Evolutionary conservation across 2,797 vertebrate genomes (phyloP), one percentile per base, ranked within the genome.

Genomic region (Syngnathus acus): DNA sequence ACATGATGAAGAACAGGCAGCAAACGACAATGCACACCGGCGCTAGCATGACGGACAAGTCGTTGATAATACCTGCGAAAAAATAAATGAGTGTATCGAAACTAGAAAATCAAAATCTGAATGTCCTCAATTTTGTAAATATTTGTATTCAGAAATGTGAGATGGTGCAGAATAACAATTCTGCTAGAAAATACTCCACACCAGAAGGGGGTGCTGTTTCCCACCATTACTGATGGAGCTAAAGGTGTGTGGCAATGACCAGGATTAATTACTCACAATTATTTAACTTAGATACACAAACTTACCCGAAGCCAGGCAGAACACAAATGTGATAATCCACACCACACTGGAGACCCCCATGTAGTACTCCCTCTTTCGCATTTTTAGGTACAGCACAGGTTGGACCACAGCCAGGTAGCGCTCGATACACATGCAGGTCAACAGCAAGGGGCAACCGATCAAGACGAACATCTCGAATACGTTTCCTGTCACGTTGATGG

Each of bases 351-450:
- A 80, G n/a, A 82, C 78, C 37, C 64, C 65, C 21, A 60, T 11
- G 3, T 77, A 68, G 61, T 83, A 78, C 68, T 82, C 72, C 75
- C 68, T 69, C 45, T 42, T 82, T 42, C 72, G 75, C 21, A 72
- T 2, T 43, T 26, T 78, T 63, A 89, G 77, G 73, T 86, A 88
- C 55, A 86, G 62, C 61, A 89, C 64, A 0, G 86, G 83, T 48
- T 63, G 71, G 0, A 64, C 54, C 62, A 83, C 80, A 0, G 87
- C 87, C 59, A 83, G 10, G 74, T 84, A 82, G 32, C 85, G 83
- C 65, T 89, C 88, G 7, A 87, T 6, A 16, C 88, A 91, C 89
- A 91, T 86, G 10, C 85, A 78, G 54, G 86, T 62, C 50, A 89
- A 70, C 45, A 90, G 75, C 62, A 89, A 55, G 3, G 86, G 88